These are phyloP conservation scores for Papilio demoleus DNA, from an alignment of 2,888 invertebrate species.

Conservation along the genomic window DNA sequence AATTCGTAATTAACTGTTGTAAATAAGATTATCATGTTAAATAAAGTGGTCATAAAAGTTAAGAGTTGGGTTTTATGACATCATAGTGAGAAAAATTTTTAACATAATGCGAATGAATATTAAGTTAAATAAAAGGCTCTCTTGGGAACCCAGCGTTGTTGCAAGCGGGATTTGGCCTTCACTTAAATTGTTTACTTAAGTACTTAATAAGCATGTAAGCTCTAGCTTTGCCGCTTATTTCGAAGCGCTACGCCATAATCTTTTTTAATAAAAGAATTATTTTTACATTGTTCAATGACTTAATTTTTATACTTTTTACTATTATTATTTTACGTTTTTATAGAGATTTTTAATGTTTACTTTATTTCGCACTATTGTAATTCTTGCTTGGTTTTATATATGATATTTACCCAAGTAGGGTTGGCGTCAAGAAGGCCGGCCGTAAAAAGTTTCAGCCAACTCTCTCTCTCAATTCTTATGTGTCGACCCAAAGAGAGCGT, in stretches of 20 bases:
- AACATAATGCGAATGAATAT: constrained; percentile 16
- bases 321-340: background rate
- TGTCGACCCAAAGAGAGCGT: no score
- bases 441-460: no score
- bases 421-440: no score
- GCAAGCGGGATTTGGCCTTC: constrained; percentile 33
- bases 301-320: background rate
- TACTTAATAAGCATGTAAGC: constrained; percentile 37
- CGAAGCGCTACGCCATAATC: constrained; percentile 23
- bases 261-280: constrained; percentile 23
- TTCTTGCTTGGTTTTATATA: no score
- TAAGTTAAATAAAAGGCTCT: constrained; percentile 19
- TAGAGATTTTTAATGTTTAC: background rate
- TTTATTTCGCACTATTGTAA: no score
- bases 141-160: constrained; percentile 2
- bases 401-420: no score
- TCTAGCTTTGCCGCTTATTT: constrained; percentile 39
- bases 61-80: background rate
- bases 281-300: constrained; percentile 4
- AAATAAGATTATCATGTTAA: background rate
- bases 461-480: no score
- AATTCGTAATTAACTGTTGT: no score
- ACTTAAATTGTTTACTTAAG: constrained; percentile 33
- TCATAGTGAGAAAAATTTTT: constrained; percentile 1
- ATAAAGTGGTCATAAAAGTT: background rate